Base-by-base conservation (phyloP, 2,888 invertebrate species). In the Lochmaea capreae region DNA sequence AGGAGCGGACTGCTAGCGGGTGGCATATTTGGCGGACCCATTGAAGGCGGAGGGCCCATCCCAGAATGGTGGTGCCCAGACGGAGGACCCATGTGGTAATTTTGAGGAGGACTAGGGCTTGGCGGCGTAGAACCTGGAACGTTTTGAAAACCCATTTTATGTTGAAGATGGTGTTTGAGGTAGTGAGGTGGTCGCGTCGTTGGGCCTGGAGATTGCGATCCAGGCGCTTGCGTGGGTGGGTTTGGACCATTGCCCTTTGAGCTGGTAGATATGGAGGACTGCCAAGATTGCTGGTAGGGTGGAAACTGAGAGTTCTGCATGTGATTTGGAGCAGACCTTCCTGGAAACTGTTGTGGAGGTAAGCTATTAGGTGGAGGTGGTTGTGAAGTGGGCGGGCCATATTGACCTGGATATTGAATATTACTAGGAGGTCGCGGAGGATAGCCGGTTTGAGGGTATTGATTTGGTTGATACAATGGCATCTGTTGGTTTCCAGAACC, bases 151-250 rank as follows among this genome's bases (percentile, higher is more conserved):
- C 90, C 90, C 87, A 92, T 91, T 88, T 93, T 93, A 86, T 93
- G 92, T 88, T 93, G 90, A 75, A 91, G 87, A 87, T 93, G 92
- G 85, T 92, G 92, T 84, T 92, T 92, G 86, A 92, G 89, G 89
- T 92, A 92, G 87, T 91, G 90, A 70, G 91, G 88, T 76, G 90
- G 91, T 79, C 91, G 86, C 66, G 89, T 88, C 52, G 89, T 88
- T 67, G 88, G 86, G 68, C 89, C 87, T 46, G 87, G 82, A 73
- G 89, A 89, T 43, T 90, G 89, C 63, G 89, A 89, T 62, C 89
- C 89, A 77, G 83, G 72, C 57, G 69, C 54, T 58, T 70, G 85
- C 12, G 84, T 81, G 62, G 84, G 81, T 26, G 84, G 83, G 66
- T 83, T 84, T 12, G 80, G 83, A 83, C 83, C 84, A 76, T 85